phyloP scores from a whole-genome alignment of 2,113 vertebrate genomes.

The Melierax canorus region DNA sequence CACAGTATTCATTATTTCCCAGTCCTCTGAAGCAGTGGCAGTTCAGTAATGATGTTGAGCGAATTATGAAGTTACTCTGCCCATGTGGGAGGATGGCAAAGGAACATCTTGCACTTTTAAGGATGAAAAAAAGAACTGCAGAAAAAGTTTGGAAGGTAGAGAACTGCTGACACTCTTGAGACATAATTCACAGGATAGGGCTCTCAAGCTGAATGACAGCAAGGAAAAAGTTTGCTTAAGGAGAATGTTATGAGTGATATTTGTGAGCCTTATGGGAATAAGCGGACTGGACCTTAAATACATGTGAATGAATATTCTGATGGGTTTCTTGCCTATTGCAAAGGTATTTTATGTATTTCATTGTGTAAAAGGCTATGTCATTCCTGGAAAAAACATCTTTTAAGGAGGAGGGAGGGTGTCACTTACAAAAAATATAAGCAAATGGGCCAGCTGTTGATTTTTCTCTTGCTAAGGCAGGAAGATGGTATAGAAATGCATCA shows the following conservation, averaged over 20 bases:
- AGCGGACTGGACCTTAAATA: background rate
- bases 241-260: background rate
- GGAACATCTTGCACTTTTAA: background rate
- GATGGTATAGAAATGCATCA: background rate
- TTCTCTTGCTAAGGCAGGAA: background rate
- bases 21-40: background rate
- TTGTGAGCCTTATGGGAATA: background rate
- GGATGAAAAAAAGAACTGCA: background rate
- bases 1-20: background rate
- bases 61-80: background rate
- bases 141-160: background rate
- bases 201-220: background rate
- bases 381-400: background rate
- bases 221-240: background rate
- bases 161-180: background rate
- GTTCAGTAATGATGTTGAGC: background rate
- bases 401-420: fast-evolving
- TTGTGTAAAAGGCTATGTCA: background rate
- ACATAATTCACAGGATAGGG: background rate
- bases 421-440: background rate
- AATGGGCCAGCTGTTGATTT: background rate
- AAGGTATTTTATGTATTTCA: background rate
- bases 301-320: background rate
- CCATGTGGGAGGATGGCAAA: background rate
- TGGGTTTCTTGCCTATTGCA: background rate